phyloP scores from a whole-genome alignment of 2,797 vertebrate genomes.

The Darevskia mixta region DNA sequence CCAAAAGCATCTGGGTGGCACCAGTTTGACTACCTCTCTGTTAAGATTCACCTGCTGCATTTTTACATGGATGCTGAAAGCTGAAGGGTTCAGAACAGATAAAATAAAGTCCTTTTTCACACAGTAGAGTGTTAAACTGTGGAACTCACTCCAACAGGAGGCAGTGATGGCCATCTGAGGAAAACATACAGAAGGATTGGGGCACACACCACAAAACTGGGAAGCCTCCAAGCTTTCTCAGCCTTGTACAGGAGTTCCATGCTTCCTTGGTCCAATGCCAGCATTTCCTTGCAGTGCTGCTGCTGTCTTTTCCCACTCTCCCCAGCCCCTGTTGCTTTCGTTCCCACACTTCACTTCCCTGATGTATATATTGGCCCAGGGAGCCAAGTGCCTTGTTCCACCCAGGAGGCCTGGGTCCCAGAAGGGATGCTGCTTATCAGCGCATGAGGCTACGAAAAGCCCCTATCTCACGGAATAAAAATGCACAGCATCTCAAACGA shows the following conservation, averaged over 20 bases:
- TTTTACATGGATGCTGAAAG: too few relatives aligned
- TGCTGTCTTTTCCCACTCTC: background rate
- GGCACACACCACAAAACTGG: background rate
- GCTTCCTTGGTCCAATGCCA: background rate
- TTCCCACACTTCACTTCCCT: slow-evolving; percentile 19
- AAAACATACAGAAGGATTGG: too few relatives aligned
- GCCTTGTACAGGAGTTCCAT: background rate
- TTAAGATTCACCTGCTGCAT: too few relatives aligned
- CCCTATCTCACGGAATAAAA: slow-evolving; percentile 15
- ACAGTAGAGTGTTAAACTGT: too few relatives aligned
- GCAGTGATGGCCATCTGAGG: too few relatives aligned
- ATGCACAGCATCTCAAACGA: background rate
- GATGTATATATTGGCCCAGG: background rate
- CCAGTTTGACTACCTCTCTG: too few relatives aligned
- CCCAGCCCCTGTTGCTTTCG: background rate
- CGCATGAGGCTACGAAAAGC: background rate
- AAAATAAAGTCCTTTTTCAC: too few relatives aligned
- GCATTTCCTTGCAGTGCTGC: background rate
- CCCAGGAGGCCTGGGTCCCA: background rate
- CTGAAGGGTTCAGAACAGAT: too few relatives aligned
- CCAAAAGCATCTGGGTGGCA: too few relatives aligned
- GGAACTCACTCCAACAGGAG: too few relatives aligned
- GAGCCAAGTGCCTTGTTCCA: background rate
- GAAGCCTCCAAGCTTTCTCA: background rate
- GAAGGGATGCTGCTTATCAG: slow-evolving; percentile 8